Evolutionary conservation across 2,113 vertebrate genomes (phyloP).

Genomic region (Passer montanus): DNA sequence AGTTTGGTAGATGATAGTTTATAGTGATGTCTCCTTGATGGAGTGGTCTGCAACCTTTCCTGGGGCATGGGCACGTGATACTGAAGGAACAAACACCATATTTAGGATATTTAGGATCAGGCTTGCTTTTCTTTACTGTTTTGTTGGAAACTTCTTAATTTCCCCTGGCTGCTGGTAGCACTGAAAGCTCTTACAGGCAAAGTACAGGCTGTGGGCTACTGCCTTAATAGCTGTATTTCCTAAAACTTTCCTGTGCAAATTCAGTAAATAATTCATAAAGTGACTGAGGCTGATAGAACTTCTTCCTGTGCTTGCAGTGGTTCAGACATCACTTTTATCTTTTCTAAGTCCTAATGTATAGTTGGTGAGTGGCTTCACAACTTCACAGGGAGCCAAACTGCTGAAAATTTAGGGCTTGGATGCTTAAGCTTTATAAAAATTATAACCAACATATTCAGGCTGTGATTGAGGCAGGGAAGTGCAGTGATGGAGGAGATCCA

Average conservation of each 20-base stretch:
- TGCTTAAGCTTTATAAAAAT: background rate
- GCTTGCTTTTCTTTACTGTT: background rate
- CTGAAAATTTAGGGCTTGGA: background rate
- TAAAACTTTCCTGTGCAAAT: background rate
- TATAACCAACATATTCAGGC: background rate
- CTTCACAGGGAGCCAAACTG: background rate
- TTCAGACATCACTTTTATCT: background rate
- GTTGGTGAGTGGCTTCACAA: background rate
- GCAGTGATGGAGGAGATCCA: background rate
- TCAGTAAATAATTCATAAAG: background rate
- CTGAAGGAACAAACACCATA: background rate
- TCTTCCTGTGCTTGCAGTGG: background rate
- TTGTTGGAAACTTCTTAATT: background rate
- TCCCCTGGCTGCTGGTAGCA: background rate
- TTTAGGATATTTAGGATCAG: background rate
- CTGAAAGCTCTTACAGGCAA: background rate
- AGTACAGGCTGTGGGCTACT: background rate
- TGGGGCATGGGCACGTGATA: rapidly evolving
- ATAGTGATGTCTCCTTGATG: background rate
- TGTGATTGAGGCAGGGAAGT: background rate
- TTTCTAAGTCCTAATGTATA: background rate
- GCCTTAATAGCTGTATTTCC: background rate
- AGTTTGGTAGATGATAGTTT: rapidly evolving
- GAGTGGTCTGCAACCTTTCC: background rate
- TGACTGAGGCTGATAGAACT: background rate